Percentiles rank a stretch among this genome's conserved stretches.
Evolutionary conservation across 92 coral and sea anemone genomes (phyloP).

Genomic region (Pocillopora meandrina): DNA sequence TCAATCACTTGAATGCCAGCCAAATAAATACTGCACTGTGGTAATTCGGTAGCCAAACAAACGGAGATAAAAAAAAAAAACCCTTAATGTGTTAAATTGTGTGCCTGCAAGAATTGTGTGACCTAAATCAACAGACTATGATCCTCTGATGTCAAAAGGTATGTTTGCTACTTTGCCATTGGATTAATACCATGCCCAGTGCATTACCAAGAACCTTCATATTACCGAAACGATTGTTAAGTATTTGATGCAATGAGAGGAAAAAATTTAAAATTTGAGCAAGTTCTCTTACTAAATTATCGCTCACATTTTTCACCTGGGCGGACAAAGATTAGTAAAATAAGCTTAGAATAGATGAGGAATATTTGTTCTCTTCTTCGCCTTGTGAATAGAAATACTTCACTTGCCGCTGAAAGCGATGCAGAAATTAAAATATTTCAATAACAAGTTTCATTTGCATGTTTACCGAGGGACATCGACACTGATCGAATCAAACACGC

Average conservation of each 20-base stretch:
- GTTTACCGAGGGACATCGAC: not conserved
- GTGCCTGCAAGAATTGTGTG: not conserved
- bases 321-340: not conserved
- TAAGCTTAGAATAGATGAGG: not conserved
- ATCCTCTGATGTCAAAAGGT: no score
- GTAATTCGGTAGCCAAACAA: not conserved
- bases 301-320: not conserved
- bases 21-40: no score
- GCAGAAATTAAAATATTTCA: not conserved
- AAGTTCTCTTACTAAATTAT: not conserved
- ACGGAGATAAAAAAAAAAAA: not conserved
- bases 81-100: not conserved
- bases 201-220: no score
- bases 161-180: no score
- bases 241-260: not conserved
- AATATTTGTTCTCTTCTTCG: not conserved
- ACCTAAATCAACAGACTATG: not conserved
- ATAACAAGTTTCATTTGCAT: conserved; percentile 29
- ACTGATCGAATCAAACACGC: not conserved
- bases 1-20: no score
- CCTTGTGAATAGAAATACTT: not conserved
- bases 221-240: not conserved
- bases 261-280: not conserved
- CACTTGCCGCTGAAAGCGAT: not conserved
- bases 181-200: no score